phyloP scores from a whole-genome alignment of 2,888 invertebrate genomes.

The Stramonita haemastoma region DNA sequence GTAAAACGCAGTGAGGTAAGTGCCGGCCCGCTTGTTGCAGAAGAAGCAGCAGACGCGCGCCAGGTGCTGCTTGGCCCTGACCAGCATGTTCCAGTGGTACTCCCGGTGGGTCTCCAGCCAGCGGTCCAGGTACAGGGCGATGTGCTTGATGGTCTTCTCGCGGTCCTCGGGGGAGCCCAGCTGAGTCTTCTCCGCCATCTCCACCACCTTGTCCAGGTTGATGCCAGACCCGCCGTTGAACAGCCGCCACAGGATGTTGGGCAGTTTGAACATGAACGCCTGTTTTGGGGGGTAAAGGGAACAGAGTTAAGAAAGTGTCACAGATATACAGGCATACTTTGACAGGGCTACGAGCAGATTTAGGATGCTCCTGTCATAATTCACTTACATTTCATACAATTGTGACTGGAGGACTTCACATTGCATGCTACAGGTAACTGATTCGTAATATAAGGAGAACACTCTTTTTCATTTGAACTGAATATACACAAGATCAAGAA shows the following conservation, averaged over 20 bases:
- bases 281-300: conserved; percentile 37
- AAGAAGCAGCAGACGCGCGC: conserved; percentile 64
- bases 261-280: conserved; percentile 71
- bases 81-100: conserved; percentile 65
- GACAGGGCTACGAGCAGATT: no score
- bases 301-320: no score
- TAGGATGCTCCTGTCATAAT: no score
- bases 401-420: no score
- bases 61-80: conserved; percentile 61
- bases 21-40: conserved; percentile 70
- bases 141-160: conserved; percentile 65
- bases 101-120: conserved; percentile 69
- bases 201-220: conserved; percentile 63
- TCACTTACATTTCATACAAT: no score
- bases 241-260: conserved; percentile 71
- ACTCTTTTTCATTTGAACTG: no score
- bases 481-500: no score
- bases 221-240: conserved; percentile 68
- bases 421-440: no score
- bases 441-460: no score
- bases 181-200: conserved; percentile 68
- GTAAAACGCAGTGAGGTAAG: conserved; percentile 68
- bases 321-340: no score
- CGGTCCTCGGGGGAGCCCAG: conserved; percentile 69
- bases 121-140: conserved; percentile 68